Evolutionary conservation across 2,113 vertebrate genomes (phyloP).

Genomic region (Mixornis gularis): DNA sequence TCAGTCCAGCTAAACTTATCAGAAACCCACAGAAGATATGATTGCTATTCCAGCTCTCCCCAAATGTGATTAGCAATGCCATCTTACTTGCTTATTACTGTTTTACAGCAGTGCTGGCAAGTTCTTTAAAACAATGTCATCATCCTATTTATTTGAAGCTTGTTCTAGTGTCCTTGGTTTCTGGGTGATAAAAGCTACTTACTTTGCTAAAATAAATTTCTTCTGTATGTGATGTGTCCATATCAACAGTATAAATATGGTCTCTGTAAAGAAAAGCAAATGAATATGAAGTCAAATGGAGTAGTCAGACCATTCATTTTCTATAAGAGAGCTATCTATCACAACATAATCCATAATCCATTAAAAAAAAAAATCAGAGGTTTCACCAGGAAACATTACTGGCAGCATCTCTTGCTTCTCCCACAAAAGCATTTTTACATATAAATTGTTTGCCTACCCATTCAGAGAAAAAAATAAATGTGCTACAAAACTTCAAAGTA

Average conservation of each 20-base stretch:
- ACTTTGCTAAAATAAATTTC: constrained; percentile 99
- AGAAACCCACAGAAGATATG: constrained; percentile 17
- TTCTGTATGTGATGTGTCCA: constrained; percentile 85
- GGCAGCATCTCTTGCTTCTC: not conserved
- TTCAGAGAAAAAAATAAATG: not conserved
- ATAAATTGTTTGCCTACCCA: not conserved
- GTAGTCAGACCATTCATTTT: not conserved
- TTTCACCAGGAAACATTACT: not conserved
- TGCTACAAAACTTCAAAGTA: not conserved
- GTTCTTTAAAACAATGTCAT: not conserved
- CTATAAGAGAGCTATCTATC: not conserved
- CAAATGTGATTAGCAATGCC: constrained; percentile 12
- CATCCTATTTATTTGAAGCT: not conserved
- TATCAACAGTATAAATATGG: constrained; percentile 98
- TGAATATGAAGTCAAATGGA: constrained; percentile 29
- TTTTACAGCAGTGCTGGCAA: not conserved
- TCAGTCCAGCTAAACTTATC: constrained; percentile 9
- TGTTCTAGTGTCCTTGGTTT: constrained; percentile 4
- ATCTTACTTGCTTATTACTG: constrained; percentile 7
- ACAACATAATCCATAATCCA: not conserved
- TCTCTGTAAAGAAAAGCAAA: constrained; percentile 81
- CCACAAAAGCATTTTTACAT: not conserved
- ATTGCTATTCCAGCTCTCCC: not conserved
- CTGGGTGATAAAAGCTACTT: constrained; percentile 72
- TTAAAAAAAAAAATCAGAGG: not conserved